Evolutionary conservation across 2,888 invertebrate species (phyloP).

Genomic region (Protophormia terraenovae): DNA sequence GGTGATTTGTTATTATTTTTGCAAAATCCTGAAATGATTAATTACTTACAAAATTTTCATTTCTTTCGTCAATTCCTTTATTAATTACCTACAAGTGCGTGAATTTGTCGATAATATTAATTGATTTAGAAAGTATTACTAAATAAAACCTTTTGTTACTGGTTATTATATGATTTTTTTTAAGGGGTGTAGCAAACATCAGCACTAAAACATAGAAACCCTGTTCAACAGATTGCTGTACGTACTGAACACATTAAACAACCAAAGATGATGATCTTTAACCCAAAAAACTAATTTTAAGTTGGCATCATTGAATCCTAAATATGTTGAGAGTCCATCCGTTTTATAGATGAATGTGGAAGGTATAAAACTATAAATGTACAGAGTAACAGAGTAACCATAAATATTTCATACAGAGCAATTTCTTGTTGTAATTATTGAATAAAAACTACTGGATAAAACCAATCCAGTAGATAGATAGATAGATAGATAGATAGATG

Average conservation of each 20-base stretch:
- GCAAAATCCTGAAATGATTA: too few species aligned
- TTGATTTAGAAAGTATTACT: neutral
- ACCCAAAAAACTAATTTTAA: slow-evolving; percentile 17
- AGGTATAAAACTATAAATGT: neutral
- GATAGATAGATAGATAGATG: too few species aligned
- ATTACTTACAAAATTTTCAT: too few species aligned
- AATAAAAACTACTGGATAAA: too few species aligned
- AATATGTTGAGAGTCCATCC: neutral
- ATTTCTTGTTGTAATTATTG: too few species aligned
- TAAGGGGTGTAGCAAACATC: neutral
- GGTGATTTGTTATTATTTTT: too few species aligned
- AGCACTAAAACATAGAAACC: neutral
- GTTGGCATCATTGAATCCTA: slow-evolving; percentile 11
- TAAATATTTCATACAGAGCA: too few species aligned
- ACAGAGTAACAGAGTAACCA: neutral
- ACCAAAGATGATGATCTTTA: slow-evolving; percentile 6
- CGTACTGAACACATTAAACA: neutral
- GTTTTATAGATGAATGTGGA: neutral
- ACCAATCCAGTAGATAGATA: too few species aligned
- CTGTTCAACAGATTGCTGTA: neutral
- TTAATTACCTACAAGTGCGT: too few species aligned
- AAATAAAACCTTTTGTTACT: neutral
- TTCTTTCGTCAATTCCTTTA: too few species aligned
- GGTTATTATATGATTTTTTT: neutral
- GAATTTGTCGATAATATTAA: neutral